Evolutionary conservation across 53 echinoderm and acorn worm species (phyloP).

Genomic region (Actinopyga echinites): DNA sequence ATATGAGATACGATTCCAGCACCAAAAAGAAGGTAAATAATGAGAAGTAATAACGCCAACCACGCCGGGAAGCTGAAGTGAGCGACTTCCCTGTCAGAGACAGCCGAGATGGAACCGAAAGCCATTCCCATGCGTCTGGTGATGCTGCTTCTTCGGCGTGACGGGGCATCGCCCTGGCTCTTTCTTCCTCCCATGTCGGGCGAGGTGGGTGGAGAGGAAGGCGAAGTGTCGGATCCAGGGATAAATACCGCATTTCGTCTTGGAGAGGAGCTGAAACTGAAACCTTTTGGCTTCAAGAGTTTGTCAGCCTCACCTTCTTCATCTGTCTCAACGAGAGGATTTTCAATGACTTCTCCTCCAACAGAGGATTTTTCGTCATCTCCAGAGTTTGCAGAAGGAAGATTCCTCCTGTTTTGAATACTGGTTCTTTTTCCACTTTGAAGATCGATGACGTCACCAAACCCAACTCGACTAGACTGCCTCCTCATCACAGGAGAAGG

Average conservation of each 20-base stretch:
- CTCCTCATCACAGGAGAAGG: not conserved
- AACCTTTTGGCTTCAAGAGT: constrained; percentile 17
- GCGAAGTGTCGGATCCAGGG: constrained; percentile 30
- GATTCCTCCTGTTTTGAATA: not conserved
- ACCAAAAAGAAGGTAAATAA: constrained; percentile 71
- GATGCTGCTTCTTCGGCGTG: constrained; percentile 37
- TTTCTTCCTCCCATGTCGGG: constrained; percentile 12
- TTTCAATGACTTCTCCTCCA: constrained; percentile 24
- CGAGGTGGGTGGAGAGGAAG: constrained; percentile 30
- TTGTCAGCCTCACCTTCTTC: constrained; percentile 18
- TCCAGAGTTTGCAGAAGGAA: not conserved
- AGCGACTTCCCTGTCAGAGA: constrained; percentile 67
- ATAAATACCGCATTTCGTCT: constrained; percentile 42
- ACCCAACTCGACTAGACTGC: constrained; percentile 27
- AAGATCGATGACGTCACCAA: constrained; percentile 38
- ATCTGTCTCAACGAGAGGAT: constrained; percentile 29
- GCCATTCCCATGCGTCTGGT: constrained; percentile 32
- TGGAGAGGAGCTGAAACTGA: constrained; percentile 15
- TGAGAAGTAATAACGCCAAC: constrained; percentile 70
- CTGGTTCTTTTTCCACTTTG: constrained; percentile 43
- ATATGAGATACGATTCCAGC: constrained; percentile 57
- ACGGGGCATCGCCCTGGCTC: not conserved
- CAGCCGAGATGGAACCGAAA: constrained; percentile 33
- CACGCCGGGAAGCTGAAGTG: constrained; percentile 77
- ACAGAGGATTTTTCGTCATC: not conserved